Evolutionary conservation across 2,113 vertebrate genomes (phyloP), one percentile per base, ranked within the genome.

Genomic region (Plectropomus leopardus): DNA sequence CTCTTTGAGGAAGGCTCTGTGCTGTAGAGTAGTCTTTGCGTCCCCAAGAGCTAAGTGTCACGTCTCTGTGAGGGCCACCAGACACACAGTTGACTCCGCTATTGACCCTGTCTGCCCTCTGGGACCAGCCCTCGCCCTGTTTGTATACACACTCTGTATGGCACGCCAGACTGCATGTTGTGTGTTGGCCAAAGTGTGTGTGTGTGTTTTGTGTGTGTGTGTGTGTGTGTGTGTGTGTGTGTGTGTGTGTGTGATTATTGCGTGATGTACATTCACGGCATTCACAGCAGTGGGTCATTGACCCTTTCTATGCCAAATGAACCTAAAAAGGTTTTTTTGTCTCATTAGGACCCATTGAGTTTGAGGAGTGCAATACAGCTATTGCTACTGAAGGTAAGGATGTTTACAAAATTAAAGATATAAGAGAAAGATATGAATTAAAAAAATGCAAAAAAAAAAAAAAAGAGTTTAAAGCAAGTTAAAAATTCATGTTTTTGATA

Each of bases 291-390:
- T 84, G 69, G 84, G 85, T 69, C 81, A 34, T 79, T 91, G 79
- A 92, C 87, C 88, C 78, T 89, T 91, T 86, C 40, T 55, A 54
- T 86, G 88, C 79, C 80, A 84, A 90, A 80, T 89, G 61, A 88
- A 89, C 86, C 84, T 84, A 82, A 88, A 89, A 80, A 53, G 74
- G 55, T 82, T 51, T 72, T 84, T 72, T 57, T 70, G 53, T 90
- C 79, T 88, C 68, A 81, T 94, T 89, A 96, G 98, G 97, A 16
- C 95, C 95, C 74, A 96, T 99, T 93, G 98, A 99, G 89, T 99
- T 99, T 96, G 98, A 99, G 92, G 98, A 99, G 94, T 99, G 97
- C 90, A 97, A 98, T 72, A 88, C 96, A 83, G 95, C 97, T 40
- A 95, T 95, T 82, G 97, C 96, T 68, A 95, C 96, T 42, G 98